A percentile compares a stretch with the other conserved stretches of the same genome.
Conservation (phyloP, 2,113 vertebrate genomes). For the Osmerus eperlanus region DNA sequence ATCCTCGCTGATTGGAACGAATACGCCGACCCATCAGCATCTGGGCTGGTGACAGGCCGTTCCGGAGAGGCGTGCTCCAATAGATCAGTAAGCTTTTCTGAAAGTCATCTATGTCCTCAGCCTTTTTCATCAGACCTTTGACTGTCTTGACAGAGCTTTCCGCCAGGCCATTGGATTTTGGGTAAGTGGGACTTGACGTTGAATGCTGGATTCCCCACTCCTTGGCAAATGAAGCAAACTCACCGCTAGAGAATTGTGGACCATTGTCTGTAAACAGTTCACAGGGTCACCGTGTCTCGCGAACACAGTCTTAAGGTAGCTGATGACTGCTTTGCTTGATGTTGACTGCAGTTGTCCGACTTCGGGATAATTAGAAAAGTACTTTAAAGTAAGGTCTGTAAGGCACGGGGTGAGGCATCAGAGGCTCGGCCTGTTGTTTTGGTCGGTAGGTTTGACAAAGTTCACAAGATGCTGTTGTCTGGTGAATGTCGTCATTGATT, state of each 20-base stretch:
- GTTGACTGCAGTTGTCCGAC: neutral
- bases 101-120: conserved; percentile 6
- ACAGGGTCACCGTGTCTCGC: conserved; percentile 26
- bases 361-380: conserved; percentile 24
- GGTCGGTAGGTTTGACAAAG: too few relatives aligned
- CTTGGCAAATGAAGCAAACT: conserved; percentile 23
- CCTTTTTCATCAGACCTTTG: conserved; percentile 36
- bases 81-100: conserved; percentile 25
- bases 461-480: neutral
- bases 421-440: conserved; percentile 20
- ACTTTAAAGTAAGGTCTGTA: conserved; percentile 22
- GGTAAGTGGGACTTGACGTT: conserved; percentile 17
- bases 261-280: conserved; percentile 24
- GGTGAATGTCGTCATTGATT: conserved; percentile 5
- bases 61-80: conserved; percentile 23
- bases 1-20: conserved; percentile 11
- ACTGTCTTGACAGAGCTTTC: conserved; percentile 30
- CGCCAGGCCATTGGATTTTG: conserved; percentile 20
- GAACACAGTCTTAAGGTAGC: conserved; percentile 13
- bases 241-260: conserved; percentile 20
- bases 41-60: conserved; percentile 32
- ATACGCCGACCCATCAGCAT: conserved; percentile 31
- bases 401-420: conserved; percentile 11
- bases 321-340: conserved; percentile 26
- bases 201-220: conserved; percentile 26